Evolutionary conservation across 2,113 vertebrate species (phyloP), one percentile per base, ranked within the genome.

Genomic region (Microtus ochrogaster): DNA sequence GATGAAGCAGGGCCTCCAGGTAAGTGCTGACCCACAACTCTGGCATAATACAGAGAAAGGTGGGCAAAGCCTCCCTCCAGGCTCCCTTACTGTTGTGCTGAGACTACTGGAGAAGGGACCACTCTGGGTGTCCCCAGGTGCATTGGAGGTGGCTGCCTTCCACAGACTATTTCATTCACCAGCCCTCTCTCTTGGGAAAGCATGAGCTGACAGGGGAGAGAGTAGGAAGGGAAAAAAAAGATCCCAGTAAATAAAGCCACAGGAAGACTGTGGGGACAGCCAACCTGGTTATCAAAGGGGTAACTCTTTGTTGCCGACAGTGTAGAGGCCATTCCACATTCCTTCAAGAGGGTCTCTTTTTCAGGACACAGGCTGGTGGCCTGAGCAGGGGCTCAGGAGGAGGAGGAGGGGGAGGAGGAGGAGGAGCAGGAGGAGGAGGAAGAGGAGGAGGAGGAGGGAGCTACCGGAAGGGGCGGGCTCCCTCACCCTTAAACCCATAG

Each of bases 401-500:
- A 52, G 52, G 52, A 52, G 49, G 49, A 52, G 49, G 49, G 4
- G 41, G 41, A 44, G 44, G 44, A 44, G 44, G 44, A 44, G 44
- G 44, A 44, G 44, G 44, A 44, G 44, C 4, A 44, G 44, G 44
- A 44, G 44, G 44, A 44, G 49, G 49, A 52, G 13, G 52, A 36
- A 44, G 52, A 52, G 52, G 52, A 52, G 52, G 52, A 52, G 14
- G 52, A 36, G 52, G 55, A 65, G 76, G 17, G 5, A 58, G 72
- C 41, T 55, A 17, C 92, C 55, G 89, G 96, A 96, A 97, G 85
- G 84, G 97, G 84, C 6, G 13, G 90, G 49, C 41, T 44, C 9
- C 66, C 85, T 47, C 21, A 44, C 90, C 97, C 97, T 98, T 94
- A 96, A 97, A 97, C 97, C 94, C 94, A 93, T 91, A 97, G 96